Evolutionary conservation across 92 coral and sea anemone genomes (phyloP), one percentile per base, ranked within the genome.

Genomic region (Phymanthus crucifer): DNA sequence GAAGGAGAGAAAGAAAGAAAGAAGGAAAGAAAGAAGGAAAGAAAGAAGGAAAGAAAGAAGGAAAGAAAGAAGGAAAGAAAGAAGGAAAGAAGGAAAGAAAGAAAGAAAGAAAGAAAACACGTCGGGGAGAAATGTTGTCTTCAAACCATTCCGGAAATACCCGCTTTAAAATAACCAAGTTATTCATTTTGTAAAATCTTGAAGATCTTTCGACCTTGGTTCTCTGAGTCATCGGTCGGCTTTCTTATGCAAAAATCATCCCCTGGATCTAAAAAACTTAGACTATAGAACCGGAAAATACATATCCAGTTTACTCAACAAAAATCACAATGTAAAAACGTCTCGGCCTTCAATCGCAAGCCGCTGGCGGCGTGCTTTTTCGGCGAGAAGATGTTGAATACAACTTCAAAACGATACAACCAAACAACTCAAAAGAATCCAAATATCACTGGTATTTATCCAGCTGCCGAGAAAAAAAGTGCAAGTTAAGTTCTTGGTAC

Each of bases 301-400:
- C 68, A 50, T 47, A 38, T 5, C 38, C 4, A 77, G 72, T 65
- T 34, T 61, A 77, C 52, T 24, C 58, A 61, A n/a, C 81, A 77
- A 77, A 61, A 56, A 70, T 40, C 32, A 46, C 35, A 34, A 38
- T 77, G 56, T 71, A 9, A 38, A 40, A 23, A 29, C 12, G 45
- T 48, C 69, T 26, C 18, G 1, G 1, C 11, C 57, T 36, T 64
- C 71, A 77, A 77, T 37, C 35, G 10, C 54, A 1, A 0, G 32
- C 81, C 81, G 81, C 72, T 46, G n/a, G 72, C 81, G 81, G 81
- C 37, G 11, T 64, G 9, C 65, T 33, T 58, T 76, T 76, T 27
- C 47, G 72, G 72, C 18, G 27, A 32, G 23, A 64, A 24, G 32
- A 77, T 35, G 67, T 33, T 34, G n/a, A 64, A 77, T 61, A 37